Conservation (phyloP, 2,888 invertebrate species). For the Athalia rosae region DNA sequence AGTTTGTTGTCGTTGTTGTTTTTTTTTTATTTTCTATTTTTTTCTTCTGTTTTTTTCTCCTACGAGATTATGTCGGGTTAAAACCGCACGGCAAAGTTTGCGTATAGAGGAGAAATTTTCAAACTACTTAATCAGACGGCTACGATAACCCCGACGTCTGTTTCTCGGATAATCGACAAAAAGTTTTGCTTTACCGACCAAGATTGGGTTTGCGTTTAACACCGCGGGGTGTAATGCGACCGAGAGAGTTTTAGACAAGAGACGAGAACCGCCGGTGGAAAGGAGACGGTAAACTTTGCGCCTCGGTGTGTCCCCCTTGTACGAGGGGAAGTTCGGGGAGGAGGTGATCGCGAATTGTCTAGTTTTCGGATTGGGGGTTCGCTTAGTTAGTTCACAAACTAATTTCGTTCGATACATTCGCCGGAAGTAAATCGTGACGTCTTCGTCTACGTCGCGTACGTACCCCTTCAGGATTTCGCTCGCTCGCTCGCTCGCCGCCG, state of each 20-base stretch:
- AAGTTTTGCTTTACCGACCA: conserved; percentile 9
- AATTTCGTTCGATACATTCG: conserved; percentile 38
- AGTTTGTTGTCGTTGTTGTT: too few species aligned
- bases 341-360: neutral
- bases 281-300: conserved; percentile 12
- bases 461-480: neutral
- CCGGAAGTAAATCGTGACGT: conserved; percentile 29
- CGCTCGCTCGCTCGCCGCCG: neutral
- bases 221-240: neutral
- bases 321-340: neutral
- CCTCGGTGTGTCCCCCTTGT: conserved; percentile 20
- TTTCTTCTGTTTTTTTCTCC: too few species aligned
- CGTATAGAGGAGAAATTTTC: too few species aligned
- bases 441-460: neutral
- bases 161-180: neutral
- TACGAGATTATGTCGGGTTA: too few species aligned
- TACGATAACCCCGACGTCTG: neutral
- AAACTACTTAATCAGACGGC: neutral
- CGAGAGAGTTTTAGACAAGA: conserved; percentile 8
- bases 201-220: conserved; percentile 14
- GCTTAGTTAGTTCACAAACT: conserved; percentile 44
- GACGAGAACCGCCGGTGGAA: neutral
- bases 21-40: too few species aligned
- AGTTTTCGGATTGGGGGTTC: conserved; percentile 10
- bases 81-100: too few species aligned